Percentiles rank a stretch among this genome's conserved stretches.
These are phyloP conservation scores for Leptoteleia sp. DNA, from an alignment of 1,140 invertebrate genomes.

Conservation along the genomic window DNA sequence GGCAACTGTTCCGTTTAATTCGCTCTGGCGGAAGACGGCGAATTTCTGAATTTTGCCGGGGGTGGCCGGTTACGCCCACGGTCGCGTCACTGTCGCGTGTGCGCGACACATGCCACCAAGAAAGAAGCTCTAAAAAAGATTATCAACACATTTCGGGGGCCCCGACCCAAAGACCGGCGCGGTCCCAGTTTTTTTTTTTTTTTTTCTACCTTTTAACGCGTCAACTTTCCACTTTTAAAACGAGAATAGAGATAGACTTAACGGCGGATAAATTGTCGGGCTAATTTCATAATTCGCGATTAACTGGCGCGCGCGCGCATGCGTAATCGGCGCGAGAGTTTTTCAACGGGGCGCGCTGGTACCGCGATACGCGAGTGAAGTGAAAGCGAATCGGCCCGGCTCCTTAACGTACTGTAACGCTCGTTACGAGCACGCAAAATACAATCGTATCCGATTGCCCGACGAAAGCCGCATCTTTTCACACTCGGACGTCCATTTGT, in stretches of 20 bases:
- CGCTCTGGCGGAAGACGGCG: constrained; percentile 15
- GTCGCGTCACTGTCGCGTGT: constrained; percentile 21
- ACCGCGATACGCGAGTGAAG: constrained; percentile 30
- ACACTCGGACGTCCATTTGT: constrained; percentile 44
- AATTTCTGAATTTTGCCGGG: constrained; percentile 28
- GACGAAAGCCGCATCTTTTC: constrained; percentile 54
- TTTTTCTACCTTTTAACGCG: too few species aligned
- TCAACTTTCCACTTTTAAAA: too few species aligned
- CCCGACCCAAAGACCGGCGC: too few species aligned
- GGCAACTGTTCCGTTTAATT: constrained; percentile 10
- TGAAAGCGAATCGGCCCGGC: constrained; percentile 55
- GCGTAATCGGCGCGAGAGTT: not conserved
- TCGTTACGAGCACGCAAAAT: too few species aligned
- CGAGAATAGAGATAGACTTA: too few species aligned
- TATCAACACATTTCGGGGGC: too few species aligned
- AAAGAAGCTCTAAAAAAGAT: too few species aligned
- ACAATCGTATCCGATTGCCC: constrained; percentile 47
- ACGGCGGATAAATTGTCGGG: constrained; percentile 1
- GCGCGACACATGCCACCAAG: constrained; percentile 26
- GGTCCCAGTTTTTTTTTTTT: too few species aligned
- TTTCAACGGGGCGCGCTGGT: constrained; percentile 1
- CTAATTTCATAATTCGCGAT: constrained; percentile 19
- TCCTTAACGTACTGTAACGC: too few species aligned
- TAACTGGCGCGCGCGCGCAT: constrained; percentile 22
- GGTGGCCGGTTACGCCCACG: not conserved